A percentile compares a stretch with the other conserved stretches of the same genome.
Evolutionary conservation across 2,888 invertebrate species (phyloP).

Genomic region (Drosophila eohydei): DNA sequence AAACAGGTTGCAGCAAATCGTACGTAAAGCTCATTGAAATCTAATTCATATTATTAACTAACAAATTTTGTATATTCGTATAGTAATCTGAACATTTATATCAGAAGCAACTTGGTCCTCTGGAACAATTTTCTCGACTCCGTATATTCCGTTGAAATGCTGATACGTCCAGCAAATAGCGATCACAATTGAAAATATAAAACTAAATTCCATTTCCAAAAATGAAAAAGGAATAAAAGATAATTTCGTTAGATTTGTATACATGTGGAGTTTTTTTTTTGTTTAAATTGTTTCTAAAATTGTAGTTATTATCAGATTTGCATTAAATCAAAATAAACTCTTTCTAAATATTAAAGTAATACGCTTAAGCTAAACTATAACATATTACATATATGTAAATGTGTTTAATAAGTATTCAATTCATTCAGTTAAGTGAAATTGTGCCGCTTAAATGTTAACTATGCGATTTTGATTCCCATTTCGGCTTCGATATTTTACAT

Average conservation of each 20-base stretch:
- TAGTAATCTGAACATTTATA: conserved; percentile 18
- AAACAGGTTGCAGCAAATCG: conserved; percentile 13
- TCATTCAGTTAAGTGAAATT: conserved; percentile 74
- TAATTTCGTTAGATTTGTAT: conserved; percentile 11
- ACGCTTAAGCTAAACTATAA: conserved; percentile 32
- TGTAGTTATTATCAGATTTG: conserved; percentile 54
- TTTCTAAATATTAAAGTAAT: conserved; percentile 43
- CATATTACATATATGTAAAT: conserved; percentile 9
- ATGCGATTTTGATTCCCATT: conserved; percentile 52
- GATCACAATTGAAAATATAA: neutral
- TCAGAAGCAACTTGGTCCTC: neutral
- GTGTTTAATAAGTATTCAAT: conserved; percentile 42
- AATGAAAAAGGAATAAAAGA: neutral
- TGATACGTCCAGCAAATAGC: conserved; percentile 14
- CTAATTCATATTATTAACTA: neutral
- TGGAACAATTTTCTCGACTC: neutral
- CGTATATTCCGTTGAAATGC: conserved; percentile 2
- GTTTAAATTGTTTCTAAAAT: conserved; percentile 34
- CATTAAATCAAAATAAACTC: conserved; percentile 42
- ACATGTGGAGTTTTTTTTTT: conserved; percentile 31
- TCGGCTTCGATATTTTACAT: conserved; percentile 34
- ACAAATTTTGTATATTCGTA: neutral
- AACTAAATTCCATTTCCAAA: neutral
- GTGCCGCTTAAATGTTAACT: conserved; percentile 81
- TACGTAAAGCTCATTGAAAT: neutral